These are phyloP conservation scores for Porites divaricata DNA, from an alignment of 92 coral and sea anemone species.

Conservation along the genomic window DNA sequence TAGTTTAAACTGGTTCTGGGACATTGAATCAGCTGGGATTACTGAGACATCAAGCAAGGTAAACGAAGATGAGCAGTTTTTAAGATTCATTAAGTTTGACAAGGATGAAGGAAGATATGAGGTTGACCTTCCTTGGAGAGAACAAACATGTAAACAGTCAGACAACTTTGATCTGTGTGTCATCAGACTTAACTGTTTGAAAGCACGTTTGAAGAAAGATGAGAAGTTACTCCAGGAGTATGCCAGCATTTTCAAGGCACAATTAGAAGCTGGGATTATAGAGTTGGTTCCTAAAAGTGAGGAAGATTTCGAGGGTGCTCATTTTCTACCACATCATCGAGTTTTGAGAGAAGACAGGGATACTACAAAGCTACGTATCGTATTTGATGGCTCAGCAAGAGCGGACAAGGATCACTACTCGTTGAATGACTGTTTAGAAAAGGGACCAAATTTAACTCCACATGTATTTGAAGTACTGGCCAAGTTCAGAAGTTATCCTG, in stretches of 20 bases:
- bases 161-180: background rate
- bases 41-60: background rate
- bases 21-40: too few relatives aligned
- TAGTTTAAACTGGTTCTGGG: too few relatives aligned
- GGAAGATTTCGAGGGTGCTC: too few relatives aligned
- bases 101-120: background rate
- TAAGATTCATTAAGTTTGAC: background rate
- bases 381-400: too few relatives aligned
- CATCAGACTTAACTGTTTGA: background rate
- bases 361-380: too few relatives aligned
- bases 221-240: constrained; percentile 8
- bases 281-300: too few relatives aligned
- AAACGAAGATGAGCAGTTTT: background rate
- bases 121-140: background rate
- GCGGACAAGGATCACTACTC: background rate
- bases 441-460: constrained; percentile 37
- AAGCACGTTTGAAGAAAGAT: constrained; percentile 15
- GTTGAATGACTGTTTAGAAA: background rate
- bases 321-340: too few relatives aligned
- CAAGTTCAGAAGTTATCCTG: constrained; percentile 22
- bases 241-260: constrained; percentile 21
- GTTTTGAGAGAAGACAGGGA: too few relatives aligned
- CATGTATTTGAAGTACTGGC: background rate
- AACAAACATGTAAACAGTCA: background rate
- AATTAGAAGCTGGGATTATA: background rate